phyloP scores from a whole-genome alignment of 2,113 vertebrate genomes.

The Galeopterus variegatus region DNA sequence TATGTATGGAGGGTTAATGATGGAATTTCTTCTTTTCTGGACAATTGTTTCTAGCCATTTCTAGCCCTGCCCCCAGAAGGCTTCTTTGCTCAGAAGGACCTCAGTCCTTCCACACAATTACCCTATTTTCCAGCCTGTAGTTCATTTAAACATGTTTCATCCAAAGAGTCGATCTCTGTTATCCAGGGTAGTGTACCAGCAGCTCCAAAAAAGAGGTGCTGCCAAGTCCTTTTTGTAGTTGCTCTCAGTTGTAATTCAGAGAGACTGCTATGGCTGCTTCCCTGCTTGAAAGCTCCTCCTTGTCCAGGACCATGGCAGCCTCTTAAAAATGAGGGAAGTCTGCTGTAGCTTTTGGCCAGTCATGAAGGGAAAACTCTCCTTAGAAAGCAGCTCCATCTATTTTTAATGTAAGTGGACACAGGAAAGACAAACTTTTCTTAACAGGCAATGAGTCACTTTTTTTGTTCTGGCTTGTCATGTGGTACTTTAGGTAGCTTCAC shows the following conservation, averaged over 20 bases:
- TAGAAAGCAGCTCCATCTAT: conserved; percentile 59
- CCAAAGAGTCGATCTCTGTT: neutral
- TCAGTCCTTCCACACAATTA: conserved; percentile 37
- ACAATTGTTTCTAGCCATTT: neutral
- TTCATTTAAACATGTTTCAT: conserved; percentile 14
- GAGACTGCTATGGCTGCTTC: neutral
- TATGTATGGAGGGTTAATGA: neutral
- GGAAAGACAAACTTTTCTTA: conserved; percentile 57
- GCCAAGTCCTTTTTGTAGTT: neutral
- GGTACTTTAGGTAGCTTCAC: conserved; percentile 28
- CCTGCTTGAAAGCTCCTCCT: conserved; percentile 26
- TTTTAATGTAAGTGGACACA: conserved; percentile 45
- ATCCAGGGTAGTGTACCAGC: neutral
- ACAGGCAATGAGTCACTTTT: neutral
- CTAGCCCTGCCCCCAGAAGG: neutral
- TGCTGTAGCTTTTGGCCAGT: neutral
- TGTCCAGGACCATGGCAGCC: neutral
- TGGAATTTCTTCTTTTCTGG: conserved; percentile 42
- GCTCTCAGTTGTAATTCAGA: conserved; percentile 17
- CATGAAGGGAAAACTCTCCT: conserved; percentile 18
- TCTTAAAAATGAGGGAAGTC: conserved; percentile 30
- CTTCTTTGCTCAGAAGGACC: conserved; percentile 36
- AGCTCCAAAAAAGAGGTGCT: neutral
- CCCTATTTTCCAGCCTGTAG: conserved; percentile 7
- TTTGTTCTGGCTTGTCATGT: conserved; percentile 1